Conservation (phyloP, 2,113 vertebrate genomes). For the human (Homo sapiens) region GRCh38 chr19:2372501-2373000, state of each 20-base stretch:
- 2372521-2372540: not conserved
- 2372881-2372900: no score
- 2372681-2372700: not conserved
- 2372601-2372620: not conserved
- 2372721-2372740: not conserved
- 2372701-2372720: not conserved
- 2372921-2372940: no score
- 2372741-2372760: not conserved
- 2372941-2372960: no score
- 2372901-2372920: no score
- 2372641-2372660: not conserved
- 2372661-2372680: not conserved
- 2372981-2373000: no score
- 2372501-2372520: not conserved
- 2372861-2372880: no score
- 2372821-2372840: no score
- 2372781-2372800: not conserved
- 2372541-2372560: not conserved
- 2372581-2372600: slow-evolving; percentile 17
- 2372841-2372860: no score
- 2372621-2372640: not conserved
- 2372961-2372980: no score
- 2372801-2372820: not conserved
- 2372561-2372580: not conserved
- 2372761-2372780: not conserved